Conservation (phyloP, 2,888 invertebrate species). For the Drosophila sordidula region DNA sequence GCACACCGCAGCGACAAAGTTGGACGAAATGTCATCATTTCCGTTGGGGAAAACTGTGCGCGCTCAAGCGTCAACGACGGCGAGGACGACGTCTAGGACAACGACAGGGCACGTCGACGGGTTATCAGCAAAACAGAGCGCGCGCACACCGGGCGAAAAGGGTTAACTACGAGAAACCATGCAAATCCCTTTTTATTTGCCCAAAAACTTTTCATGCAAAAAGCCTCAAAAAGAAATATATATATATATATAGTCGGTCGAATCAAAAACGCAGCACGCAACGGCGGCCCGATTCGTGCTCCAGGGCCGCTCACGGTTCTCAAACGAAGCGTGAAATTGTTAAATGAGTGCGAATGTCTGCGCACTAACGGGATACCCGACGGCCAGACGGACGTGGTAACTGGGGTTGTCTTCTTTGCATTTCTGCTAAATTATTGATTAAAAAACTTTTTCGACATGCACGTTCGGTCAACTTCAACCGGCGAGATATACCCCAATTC, state of each 20-base stretch:
- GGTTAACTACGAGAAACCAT: conserved; percentile 70
- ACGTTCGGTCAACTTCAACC: conserved; percentile 47
- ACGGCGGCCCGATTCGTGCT: conserved; percentile 9
- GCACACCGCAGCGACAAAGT: conserved; percentile 72
- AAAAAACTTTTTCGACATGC: conserved; percentile 61
- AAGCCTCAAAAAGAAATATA: conserved; percentile 11
- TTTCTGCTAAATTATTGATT: conserved; percentile 71
- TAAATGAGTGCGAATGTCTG: conserved; percentile 75
- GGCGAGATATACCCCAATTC: conserved; percentile 28
- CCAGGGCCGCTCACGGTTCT: conserved; percentile 51
- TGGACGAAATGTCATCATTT: conserved; percentile 83
- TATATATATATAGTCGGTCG: conserved; percentile 13
- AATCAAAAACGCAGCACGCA: conserved; percentile 25
- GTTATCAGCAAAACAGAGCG: conserved; percentile 46
- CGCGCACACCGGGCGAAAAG: conserved; percentile 48
- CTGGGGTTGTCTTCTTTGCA: conserved; percentile 21
- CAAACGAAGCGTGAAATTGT: conserved; percentile 81
- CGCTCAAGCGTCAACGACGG: conserved; percentile 59
- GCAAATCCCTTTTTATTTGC: conserved; percentile 68
- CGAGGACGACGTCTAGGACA: conserved; percentile 6
- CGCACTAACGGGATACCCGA: conserved; percentile 5
- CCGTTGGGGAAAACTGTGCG: conserved; percentile 70
- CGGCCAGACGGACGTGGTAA: not conserved
- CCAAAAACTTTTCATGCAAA: conserved; percentile 45
- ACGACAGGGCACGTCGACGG: conserved; percentile 16